phyloP scores from a whole-genome alignment of 2,888 invertebrate species.

The Timandra comae region DNA sequence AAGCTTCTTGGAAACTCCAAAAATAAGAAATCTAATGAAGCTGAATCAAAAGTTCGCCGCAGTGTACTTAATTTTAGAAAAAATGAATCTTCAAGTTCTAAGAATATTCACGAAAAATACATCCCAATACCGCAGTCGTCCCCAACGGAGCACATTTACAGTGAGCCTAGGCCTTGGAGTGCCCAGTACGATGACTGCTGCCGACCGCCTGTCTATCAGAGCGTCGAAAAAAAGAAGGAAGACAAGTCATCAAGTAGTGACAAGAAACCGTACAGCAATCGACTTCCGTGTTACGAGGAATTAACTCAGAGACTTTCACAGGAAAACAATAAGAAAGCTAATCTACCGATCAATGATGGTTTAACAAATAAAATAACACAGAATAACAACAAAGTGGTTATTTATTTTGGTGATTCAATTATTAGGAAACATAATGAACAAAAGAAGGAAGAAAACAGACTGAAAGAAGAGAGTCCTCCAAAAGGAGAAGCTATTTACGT shows the following conservation, averaged over 20 bases:
- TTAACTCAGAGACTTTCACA: constrained; percentile 58
- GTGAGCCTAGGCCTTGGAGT: constrained; percentile 61
- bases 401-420: constrained; percentile 83
- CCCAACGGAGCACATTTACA: constrained; percentile 59
- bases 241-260: constrained; percentile 47
- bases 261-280: constrained; percentile 56
- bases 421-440: constrained; percentile 69
- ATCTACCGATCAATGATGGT: constrained; percentile 39
- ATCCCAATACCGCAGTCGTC: constrained; percentile 58
- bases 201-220: constrained; percentile 64
- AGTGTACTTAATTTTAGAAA: constrained; percentile 66
- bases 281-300: constrained; percentile 70
- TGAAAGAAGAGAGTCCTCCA: constrained; percentile 33
- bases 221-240: constrained; percentile 62
- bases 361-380: constrained; percentile 67
- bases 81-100: constrained; percentile 46
- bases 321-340: constrained; percentile 68
- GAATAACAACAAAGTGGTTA: constrained; percentile 81
- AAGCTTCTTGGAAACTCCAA: constrained; percentile 63
- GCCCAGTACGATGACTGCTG: constrained; percentile 59
- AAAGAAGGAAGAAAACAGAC: constrained; percentile 53
- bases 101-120: constrained; percentile 68
- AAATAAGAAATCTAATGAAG: constrained; percentile 55
- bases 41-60: constrained; percentile 54
- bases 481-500: constrained; percentile 67